Conservation (phyloP, 2,888 invertebrate genomes). For the Tenthredo mesomela region DNA sequence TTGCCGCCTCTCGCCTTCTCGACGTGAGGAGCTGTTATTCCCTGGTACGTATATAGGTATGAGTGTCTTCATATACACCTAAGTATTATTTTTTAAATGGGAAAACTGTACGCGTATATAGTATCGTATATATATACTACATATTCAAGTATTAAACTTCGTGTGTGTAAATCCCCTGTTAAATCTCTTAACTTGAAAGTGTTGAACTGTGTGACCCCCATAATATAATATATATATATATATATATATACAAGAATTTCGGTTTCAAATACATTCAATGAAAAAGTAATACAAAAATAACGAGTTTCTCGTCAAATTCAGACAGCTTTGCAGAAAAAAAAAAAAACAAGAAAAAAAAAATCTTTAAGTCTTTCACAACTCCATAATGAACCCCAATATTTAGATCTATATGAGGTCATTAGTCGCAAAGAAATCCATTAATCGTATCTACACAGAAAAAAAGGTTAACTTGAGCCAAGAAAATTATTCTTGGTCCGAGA, state of each 20-base stretch:
- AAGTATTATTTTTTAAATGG: conserved; percentile 3
- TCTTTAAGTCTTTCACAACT: no score
- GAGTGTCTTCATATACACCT: not conserved
- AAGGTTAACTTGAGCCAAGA: no score
- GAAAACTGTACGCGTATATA: not conserved
- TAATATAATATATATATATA: no score
- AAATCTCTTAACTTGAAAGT: conserved; percentile 68
- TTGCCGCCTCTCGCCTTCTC: conserved; percentile 62
- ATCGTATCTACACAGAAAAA: no score
- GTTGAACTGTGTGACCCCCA: conserved; percentile 70
- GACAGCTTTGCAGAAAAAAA: not conserved
- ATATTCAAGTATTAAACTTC: not conserved
- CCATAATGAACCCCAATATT: no score
- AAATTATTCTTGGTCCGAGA: no score
- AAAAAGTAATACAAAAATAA: conserved; percentile 44
- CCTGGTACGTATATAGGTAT: not conserved
- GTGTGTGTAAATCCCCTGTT: conserved; percentile 53
- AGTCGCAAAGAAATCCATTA: not conserved
- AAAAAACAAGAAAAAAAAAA: not conserved
- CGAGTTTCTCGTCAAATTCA: not conserved
- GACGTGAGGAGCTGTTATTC: conserved; percentile 19
- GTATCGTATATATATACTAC: not conserved
- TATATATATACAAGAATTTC: not conserved
- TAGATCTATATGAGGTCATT: no score
- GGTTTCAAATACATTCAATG: conserved; percentile 17